phyloP scores from a whole-genome alignment of 2,888 invertebrate genomes.

The Hymenopus coronatus region DNA sequence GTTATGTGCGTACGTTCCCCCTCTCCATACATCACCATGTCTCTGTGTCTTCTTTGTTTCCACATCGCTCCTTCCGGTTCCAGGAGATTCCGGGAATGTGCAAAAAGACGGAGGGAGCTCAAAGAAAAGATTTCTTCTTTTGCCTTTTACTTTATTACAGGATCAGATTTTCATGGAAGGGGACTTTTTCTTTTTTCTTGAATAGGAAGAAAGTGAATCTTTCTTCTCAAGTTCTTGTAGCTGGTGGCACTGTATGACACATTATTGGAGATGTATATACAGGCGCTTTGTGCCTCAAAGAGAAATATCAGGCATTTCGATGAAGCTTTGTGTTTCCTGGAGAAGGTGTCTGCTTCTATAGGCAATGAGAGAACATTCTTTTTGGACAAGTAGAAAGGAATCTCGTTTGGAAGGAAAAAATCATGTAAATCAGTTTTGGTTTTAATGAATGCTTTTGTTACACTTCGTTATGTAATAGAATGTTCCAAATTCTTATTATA shows the following conservation, averaged over 20 bases:
- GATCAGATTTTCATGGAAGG: not conserved
- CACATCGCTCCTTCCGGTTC: not conserved
- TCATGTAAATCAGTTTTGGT: not conserved
- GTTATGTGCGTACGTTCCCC: not conserved
- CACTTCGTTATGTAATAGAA: too few relatives aligned
- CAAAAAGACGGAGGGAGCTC: not conserved
- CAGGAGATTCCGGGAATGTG: not conserved
- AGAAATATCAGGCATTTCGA: not conserved
- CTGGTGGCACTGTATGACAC: not conserved
- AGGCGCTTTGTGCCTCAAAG: not conserved
- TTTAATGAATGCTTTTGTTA: not conserved
- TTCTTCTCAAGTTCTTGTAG: not conserved
- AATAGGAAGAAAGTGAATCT: not conserved
- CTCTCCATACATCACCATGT: slow-evolving; percentile 2
- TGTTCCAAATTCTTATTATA: too few relatives aligned
- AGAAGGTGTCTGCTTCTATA: not conserved
- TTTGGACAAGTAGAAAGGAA: not conserved
- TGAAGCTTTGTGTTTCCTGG: not conserved
- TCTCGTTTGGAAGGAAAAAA: not conserved
- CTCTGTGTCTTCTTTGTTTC: slow-evolving; percentile 4
- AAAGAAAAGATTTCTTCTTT: not conserved
- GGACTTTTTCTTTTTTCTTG: not conserved
- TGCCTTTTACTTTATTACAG: not conserved
- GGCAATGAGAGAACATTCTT: not conserved
- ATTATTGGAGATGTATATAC: not conserved